Conservation (phyloP, 1,140 invertebrate genomes). For the Trichomalopsis sarcophagae region DNA sequence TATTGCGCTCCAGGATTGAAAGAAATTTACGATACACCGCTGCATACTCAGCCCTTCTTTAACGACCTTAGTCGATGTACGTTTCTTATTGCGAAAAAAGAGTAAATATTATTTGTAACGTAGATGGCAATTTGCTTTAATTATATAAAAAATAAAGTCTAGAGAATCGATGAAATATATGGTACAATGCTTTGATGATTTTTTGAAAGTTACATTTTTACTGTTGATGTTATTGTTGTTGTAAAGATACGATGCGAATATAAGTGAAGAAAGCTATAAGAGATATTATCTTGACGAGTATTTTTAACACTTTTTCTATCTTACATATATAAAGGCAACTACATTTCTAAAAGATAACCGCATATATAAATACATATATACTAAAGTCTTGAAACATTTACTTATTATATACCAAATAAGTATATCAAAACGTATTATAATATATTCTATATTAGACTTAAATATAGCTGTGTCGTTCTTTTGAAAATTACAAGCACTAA, state of each 20-base stretch:
- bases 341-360: constrained; percentile 16
- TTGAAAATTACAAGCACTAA: background rate
- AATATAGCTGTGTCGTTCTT: background rate
- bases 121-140: background rate
- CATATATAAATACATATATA: background rate
- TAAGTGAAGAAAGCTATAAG: constrained; percentile 1
- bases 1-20: background rate
- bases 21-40: background rate
- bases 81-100: background rate
- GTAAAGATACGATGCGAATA: constrained; percentile 13
- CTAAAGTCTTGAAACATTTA: constrained; percentile 10
- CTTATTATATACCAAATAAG: background rate
- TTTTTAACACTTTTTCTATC: constrained; percentile 42
- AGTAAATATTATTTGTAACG: background rate
- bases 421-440: constrained; percentile 5
- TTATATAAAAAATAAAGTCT: background rate
- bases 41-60: background rate
- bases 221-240: constrained; percentile 43
- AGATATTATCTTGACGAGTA: constrained; percentile 28
- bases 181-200: constrained; percentile 18
- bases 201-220: constrained; percentile 43
- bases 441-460: background rate
- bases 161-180: background rate
- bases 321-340: constrained; percentile 30
- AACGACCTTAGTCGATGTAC: background rate